Conservation (phyloP, 2,797 vertebrate genomes). For the Miichthys miiuy region DNA sequence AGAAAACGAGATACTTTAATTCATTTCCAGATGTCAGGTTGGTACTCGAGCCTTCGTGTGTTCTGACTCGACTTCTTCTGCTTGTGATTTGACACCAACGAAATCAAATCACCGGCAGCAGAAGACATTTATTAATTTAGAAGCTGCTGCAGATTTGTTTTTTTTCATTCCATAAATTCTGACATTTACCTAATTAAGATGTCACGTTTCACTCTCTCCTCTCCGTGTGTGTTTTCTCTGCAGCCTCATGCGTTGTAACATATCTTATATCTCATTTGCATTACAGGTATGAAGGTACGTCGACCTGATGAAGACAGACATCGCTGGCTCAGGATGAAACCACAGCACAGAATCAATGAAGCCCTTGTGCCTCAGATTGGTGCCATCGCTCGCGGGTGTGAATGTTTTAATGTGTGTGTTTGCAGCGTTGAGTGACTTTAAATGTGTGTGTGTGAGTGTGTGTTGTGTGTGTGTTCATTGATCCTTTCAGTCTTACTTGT, state of each 20-base stretch:
- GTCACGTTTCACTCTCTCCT: background rate
- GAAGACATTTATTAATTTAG: background rate
- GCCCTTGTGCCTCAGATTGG: background rate
- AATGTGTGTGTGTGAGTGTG: background rate
- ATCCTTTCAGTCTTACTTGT: constrained; percentile 85
- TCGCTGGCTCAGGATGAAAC: constrained; percentile 5
- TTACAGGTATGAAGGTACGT: constrained; percentile 7
- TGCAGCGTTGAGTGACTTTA: background rate
- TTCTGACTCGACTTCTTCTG: background rate
- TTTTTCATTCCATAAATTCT: background rate
- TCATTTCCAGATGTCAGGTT: background rate
- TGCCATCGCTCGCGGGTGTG: background rate
- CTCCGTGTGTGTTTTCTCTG: background rate
- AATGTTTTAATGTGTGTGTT: background rate
- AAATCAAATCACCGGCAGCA: background rate
- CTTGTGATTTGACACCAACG: background rate
- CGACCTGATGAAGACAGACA: background rate
- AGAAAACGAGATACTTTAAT: background rate
- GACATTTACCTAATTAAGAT: background rate
- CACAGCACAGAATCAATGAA: constrained; percentile 7
- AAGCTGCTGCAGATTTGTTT: background rate
- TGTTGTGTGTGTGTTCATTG: background rate
- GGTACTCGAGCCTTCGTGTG: background rate
- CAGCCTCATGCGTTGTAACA: constrained; percentile 15
- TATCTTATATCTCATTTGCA: constrained; percentile 6